These are phyloP conservation scores for Tenualosa ilisha DNA, from an alignment of 2,797 vertebrate species.

Conservation along the genomic window DNA sequence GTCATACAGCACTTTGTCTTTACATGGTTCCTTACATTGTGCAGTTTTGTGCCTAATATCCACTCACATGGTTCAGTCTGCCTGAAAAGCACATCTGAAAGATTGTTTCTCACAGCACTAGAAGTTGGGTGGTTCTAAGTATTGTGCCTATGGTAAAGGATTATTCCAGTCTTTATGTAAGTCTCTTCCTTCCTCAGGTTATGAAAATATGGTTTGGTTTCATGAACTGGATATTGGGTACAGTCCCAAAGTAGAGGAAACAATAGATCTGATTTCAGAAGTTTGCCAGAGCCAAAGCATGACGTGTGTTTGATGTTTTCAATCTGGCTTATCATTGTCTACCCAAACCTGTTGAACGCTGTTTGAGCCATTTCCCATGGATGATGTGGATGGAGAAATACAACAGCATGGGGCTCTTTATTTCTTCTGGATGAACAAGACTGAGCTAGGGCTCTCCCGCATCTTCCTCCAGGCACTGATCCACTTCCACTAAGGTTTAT, in stretches of 20 bases:
- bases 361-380: not conserved
- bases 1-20: not conserved
- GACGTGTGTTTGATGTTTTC: not conserved
- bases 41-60: not conserved
- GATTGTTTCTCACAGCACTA: too few relatives aligned
- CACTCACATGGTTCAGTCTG: not conserved
- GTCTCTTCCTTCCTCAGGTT: not conserved
- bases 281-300: not conserved
- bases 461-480: not conserved
- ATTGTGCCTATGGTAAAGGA: not conserved
- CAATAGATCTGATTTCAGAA: not conserved
- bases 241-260: not conserved
- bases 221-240: not conserved
- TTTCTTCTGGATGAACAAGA: not conserved
- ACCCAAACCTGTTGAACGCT: not conserved
- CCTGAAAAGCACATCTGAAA: too few relatives aligned
- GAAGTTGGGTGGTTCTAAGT: not conserved
- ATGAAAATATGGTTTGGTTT: not conserved
- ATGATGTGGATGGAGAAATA: not conserved
- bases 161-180: not conserved
- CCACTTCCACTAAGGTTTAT: not conserved
- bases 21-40: not conserved
- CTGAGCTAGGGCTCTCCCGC: not conserved
- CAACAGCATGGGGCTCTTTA: not conserved
- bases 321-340: not conserved